phyloP scores from a whole-genome alignment of 2,888 invertebrate genomes.

The Creontiades dilutus region DNA sequence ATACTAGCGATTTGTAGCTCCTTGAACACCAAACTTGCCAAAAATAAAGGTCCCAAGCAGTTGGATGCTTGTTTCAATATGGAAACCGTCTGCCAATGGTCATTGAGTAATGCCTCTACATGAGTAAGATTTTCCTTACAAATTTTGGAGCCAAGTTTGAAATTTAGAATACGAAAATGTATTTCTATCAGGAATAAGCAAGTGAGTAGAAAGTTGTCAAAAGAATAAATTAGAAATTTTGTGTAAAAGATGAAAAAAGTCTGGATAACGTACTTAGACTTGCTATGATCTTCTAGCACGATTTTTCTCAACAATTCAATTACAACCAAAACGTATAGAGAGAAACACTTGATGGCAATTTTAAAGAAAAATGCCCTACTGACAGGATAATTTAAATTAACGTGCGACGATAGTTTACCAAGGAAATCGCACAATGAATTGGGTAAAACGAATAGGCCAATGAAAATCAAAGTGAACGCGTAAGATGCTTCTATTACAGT shows the following conservation, averaged over 20 bases:
- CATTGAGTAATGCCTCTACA: neutral
- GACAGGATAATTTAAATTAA: neutral
- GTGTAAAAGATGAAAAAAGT: slow-evolving; percentile 1
- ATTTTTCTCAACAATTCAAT: slow-evolving; percentile 21
- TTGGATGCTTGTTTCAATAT: slow-evolving; percentile 33
- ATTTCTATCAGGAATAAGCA: slow-evolving; percentile 41
- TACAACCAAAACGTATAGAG: slow-evolving; percentile 34
- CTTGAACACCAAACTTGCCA: slow-evolving; percentile 46
- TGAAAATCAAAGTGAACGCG: slow-evolving; percentile 16
- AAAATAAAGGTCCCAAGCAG: slow-evolving; percentile 38
- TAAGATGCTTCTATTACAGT: slow-evolving; percentile 35
- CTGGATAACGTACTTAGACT: neutral
- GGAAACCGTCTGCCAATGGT: slow-evolving; percentile 55
- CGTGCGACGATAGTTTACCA: neutral
- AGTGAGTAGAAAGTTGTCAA: slow-evolving; percentile 31
- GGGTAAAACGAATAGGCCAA: neutral
- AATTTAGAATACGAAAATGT: slow-evolving; percentile 22
- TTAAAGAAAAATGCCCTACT: neutral
- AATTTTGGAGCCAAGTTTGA: neutral
- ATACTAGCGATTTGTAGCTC: slow-evolving; percentile 59
- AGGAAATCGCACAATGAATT: neutral
- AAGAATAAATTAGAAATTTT: slow-evolving; percentile 30
- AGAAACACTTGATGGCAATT: neutral
- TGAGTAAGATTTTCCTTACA: neutral
- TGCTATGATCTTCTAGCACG: neutral